Base-by-base conservation (phyloP, 2,797 vertebrate genomes). In the Emys orbicularis region DNA sequence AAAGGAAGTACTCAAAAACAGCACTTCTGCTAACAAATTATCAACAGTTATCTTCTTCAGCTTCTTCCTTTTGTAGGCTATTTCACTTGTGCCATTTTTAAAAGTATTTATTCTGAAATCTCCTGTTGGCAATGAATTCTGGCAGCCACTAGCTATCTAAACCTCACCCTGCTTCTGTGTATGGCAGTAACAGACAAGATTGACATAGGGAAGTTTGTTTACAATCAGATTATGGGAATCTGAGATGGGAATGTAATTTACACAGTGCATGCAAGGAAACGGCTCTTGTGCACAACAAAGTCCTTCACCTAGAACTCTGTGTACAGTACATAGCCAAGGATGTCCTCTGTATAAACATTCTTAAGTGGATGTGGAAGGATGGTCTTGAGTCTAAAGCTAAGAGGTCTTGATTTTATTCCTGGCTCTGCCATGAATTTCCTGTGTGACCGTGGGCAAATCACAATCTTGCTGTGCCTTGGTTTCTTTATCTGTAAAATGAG, bases 1-100 rank as follows among this genome's bases (percentile, higher is more conserved):
- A 81, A 96, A 82, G 91, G 72, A 82, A 87, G 23, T 41, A 87
- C 74, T 91, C 87, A 81, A 81, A 47, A 94, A 87, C 81, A 50
- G 76, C n/a, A 56, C 84, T 83, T 56, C 54, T 83, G 4, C 72
- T 90, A 80, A 16, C 52, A 94, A 82, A 74, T 23, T 92, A 92
- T 87, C 49, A 90, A 57, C 65, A 79, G 77, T 83, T 91, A 72
- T 65, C 16, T 18, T 56, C 29, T 72, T 84, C 0, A 57, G 83
- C 9, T 93, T 31, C 80, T 77, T 86, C 3, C 27, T 0, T 0
- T 3, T 37, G 7, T n/a, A 56, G 21, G 31, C 15, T 93, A 0
- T 87, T 87, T 86, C 79, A 65, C 31, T 90, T 29, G 31, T 83
- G 23, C 23, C 1, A 0, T 12, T 86, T 86, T 61, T 84, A 86